Base-by-base conservation (phyloP, 1,140 invertebrate species). In the Caerostris darwini region DNA sequence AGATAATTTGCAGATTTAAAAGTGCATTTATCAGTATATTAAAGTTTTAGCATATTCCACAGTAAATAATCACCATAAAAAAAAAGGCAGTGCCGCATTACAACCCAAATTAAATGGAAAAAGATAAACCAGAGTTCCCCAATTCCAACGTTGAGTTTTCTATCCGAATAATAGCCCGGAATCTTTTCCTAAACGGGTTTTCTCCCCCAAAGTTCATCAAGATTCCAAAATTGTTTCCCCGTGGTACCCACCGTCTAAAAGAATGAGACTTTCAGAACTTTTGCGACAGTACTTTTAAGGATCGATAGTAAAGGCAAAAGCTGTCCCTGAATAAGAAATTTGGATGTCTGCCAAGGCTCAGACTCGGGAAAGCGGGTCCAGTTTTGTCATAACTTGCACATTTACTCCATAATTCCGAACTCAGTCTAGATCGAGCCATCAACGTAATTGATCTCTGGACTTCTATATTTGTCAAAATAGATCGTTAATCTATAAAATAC, bases 291-390 rank as follows among this genome's bases (percentile, higher is more conserved):
- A 85, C 56, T 85, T 58, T 85, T 85, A 58, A 85, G 71, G 85
- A 87, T 87, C 85, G 85, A 87, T 87, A 87, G 59, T 7, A 50
- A 87, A 86, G 83, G 10, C 59, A 12, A 64, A 58, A 12, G 6
- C 19, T 58, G 85, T 87, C 34, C 34, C 34, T 64, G 57, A 87
- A 87, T 64, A 87, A 61, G 85, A 87, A 87, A 87, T 59, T 87
- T 87, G 85, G 85, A 87, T 87, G 34, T 50, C 59, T 87, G 85
- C 85, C 85, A 87, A 64, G 57, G 34, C 85, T 64, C 57, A 64
- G 85, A 87, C 64, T 87, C 59, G 34, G 57, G 50, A 64, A n/a
- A 58, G 57, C 61, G 59, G 54, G 57, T 34, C 59, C 57, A 53
- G 57, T 59, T 87, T 87, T 87, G 82, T 85, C 82, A 85, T 85